Evolutionary conservation across 2,888 invertebrate species (phyloP).

Genomic region (Anarsia innoxiella): DNA sequence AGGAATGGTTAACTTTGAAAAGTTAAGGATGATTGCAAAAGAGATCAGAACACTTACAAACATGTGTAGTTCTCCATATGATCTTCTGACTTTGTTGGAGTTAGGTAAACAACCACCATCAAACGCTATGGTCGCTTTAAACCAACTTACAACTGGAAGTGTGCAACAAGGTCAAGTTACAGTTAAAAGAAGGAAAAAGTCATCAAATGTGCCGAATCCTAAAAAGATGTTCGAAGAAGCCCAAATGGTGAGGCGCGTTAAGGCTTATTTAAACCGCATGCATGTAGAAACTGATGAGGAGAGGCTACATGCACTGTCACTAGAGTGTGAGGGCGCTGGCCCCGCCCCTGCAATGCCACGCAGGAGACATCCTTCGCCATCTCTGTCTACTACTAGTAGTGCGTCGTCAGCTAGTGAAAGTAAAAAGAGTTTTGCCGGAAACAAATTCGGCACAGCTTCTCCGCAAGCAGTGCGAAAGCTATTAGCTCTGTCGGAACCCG

Average conservation of each 20-base stretch:
- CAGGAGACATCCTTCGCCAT: constrained; percentile 93
- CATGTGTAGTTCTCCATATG: constrained; percentile 96
- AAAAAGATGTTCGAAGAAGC: constrained; percentile 99
- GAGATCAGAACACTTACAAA: constrained; percentile 92
- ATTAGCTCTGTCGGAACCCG: constrained; percentile 90
- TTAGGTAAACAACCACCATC: constrained; percentile 91
- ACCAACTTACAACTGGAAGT: constrained; percentile 88
- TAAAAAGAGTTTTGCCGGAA: constrained; percentile 74
- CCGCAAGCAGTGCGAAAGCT: constrained; percentile 98
- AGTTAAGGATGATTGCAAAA: constrained; percentile 98
- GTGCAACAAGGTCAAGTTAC: constrained; percentile 85
- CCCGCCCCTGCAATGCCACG: constrained; percentile 78
- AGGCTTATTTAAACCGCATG: constrained; percentile 95
- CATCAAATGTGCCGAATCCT: constrained; percentile 92
- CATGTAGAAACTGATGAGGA: constrained; percentile 95
- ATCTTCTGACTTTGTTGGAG: constrained; percentile 88
- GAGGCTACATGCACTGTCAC: constrained; percentile 89
- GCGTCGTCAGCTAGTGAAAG: constrained; percentile 91
- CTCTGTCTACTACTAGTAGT: constrained; percentile 93
- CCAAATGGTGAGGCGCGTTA: constrained; percentile 97
- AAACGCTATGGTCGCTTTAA: constrained; percentile 90
- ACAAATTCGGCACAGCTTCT: constrained; percentile 91
- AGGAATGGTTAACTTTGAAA: constrained; percentile 96
- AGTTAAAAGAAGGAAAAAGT: constrained; percentile 91
- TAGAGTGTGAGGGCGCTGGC: constrained; percentile 88